These are phyloP conservation scores for Cynodonichthys magdalenae DNA, from an alignment of 2,797 vertebrate species.

Conservation along the genomic window DNA sequence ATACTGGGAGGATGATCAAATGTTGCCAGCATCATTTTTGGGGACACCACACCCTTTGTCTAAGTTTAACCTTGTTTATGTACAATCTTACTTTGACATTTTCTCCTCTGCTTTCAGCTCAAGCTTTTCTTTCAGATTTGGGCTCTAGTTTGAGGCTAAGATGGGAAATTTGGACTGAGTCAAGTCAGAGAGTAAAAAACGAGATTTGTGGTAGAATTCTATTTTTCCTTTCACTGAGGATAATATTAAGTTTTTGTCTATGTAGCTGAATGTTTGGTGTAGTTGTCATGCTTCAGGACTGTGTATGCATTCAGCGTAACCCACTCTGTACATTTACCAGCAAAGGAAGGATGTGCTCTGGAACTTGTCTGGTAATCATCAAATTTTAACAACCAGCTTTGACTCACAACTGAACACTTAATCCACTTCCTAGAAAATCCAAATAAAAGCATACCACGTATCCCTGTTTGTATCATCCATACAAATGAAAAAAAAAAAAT, in stretches of 20 bases:
- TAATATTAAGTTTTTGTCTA: not conserved
- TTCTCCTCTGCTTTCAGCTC: conserved; percentile 62
- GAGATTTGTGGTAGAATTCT: not conserved
- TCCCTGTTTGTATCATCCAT: not conserved
- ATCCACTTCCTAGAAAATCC: conserved; percentile 5
- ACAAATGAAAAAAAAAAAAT: not conserved
- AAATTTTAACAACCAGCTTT: conserved; percentile 4
- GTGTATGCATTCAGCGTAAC: conserved; percentile 7
- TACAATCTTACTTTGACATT: conserved; percentile 64
- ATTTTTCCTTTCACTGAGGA: not conserved
- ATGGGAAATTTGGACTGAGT: conserved; percentile 34
- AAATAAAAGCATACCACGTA: not conserved
- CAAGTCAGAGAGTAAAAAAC: conserved; percentile 21
- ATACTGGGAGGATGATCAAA: conserved; percentile 70
- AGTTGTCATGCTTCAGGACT: conserved; percentile 2
- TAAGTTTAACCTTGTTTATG: conserved; percentile 75
- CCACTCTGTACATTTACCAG: conserved; percentile 5
- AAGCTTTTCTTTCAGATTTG: conserved; percentile 42
- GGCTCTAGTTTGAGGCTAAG: conserved; percentile 44
- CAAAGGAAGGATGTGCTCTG: conserved; percentile 1
- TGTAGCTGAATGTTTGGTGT: conserved; percentile 8
- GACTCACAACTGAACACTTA: conserved; percentile 4
- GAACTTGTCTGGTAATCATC: conserved; percentile 7
- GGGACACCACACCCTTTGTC: conserved; percentile 67
- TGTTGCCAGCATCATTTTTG: conserved; percentile 65